Evolutionary conservation across 2,113 vertebrate species (phyloP).

Genomic region (Malurus cyaneus): DNA sequence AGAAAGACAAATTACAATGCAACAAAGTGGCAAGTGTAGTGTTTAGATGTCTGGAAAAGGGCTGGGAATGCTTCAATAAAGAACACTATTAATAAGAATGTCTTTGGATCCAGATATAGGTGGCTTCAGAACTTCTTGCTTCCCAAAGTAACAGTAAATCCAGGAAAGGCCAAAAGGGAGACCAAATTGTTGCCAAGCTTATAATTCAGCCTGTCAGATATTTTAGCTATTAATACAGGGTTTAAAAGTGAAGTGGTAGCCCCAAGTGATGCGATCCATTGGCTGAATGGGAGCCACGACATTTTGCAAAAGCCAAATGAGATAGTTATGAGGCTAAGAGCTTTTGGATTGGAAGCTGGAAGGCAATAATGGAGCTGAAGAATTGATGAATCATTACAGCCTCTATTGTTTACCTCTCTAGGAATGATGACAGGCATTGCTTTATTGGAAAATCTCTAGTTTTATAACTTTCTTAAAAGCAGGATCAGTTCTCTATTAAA

Average conservation of each 20-base stretch:
- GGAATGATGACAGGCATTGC: neutral
- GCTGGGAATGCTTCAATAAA: neutral
- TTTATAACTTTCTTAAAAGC: constrained; percentile 2
- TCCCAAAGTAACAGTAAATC: constrained; percentile 10
- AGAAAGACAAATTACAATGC: neutral
- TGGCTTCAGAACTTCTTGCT: neutral
- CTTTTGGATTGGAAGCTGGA: constrained; percentile 53
- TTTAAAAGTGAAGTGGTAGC: constrained; percentile 53
- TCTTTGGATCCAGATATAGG: neutral
- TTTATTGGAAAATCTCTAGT: neutral
- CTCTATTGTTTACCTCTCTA: neutral
- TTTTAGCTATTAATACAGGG: constrained; percentile 45
- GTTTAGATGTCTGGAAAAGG: neutral
- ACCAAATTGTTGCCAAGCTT: constrained; percentile 15
- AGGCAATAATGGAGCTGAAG: constrained; percentile 42
- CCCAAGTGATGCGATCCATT: constrained; percentile 50
- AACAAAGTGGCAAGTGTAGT: neutral
- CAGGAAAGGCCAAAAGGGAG: constrained; percentile 29
- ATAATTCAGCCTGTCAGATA: constrained; percentile 35
- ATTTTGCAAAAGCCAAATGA: constrained; percentile 64
- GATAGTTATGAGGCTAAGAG: constrained; percentile 44
- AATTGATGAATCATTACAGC: constrained; percentile 21
- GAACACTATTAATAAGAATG: neutral
- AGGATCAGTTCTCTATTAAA: neutral
- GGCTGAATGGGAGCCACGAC: constrained; percentile 61